Evolutionary conservation across 2,113 vertebrate genomes (phyloP), one percentile per base, ranked within the genome.

Genomic region (Ceratotherium simum): DNA sequence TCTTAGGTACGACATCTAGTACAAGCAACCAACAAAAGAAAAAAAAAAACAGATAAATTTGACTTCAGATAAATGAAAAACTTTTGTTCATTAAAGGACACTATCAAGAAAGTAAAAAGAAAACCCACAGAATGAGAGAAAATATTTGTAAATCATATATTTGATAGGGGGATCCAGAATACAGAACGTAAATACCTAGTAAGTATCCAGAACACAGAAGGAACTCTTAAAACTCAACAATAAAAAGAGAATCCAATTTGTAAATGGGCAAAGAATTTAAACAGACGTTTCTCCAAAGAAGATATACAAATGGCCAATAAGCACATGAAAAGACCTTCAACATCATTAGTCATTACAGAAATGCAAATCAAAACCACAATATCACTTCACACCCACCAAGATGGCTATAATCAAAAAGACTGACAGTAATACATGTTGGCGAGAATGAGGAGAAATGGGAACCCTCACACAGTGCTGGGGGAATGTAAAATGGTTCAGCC

Each of bases 341-440:
- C 42, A 42, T 42, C 29, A 42, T 67, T 20, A 65, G 23, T 82
- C 20, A 90, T n/a, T 65, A 65, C 17, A 91, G 20, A 91, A 70
- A 91, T 39, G 39, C 27, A 91, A 86, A 91, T 70, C 54, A 80
- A 95, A 87, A 79, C 20, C 27, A 70, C 54, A 70, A 91, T 25
- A 67, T 39, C 33, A 90, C 58, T 90, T 95, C 12, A 58, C 25
- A 67, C n/a, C 60, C 27, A 51, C 82, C 16, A 69, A 4, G 17
- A 78, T 76, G 36, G 33, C 33, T 75, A 60, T 51, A 56, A 92
- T 60, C 39, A 92, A 89, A 92, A 93, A 81, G 17, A 84, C 6
- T 14, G 48, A 78, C 46, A 54, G 33, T 78, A 70, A 56, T 8
- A 85, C 6, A 65, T 58, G 8, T 46, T 75, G 29, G 8, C 5